These are phyloP conservation scores for Siniperca undulata DNA, from an alignment of 2,797 vertebrate species.

Conservation along the genomic window DNA sequence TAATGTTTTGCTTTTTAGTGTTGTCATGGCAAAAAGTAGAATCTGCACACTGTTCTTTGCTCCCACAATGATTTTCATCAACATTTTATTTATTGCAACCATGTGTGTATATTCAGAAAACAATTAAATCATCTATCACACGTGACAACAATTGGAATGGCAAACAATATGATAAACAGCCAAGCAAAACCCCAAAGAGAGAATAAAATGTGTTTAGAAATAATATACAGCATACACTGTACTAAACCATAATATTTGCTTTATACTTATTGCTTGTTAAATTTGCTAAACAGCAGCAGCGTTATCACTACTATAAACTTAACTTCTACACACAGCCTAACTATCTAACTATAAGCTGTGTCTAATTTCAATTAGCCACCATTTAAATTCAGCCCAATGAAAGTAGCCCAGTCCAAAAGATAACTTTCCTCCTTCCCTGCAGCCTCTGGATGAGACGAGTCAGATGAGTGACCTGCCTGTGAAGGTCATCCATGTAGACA, in stretches of 20 bases:
- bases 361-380: not conserved
- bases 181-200: not conserved
- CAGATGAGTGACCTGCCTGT: conserved; percentile 99
- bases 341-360: not conserved
- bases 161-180: not conserved
- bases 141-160: not conserved
- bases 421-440: conserved; percentile 19
- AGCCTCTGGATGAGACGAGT: conserved; percentile 98
- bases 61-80: not conserved
- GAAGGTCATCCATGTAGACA: conserved; percentile 97
- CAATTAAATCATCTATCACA: not conserved
- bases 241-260: not conserved
- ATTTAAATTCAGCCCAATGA: not conserved
- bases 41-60: not conserved
- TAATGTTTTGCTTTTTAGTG: conserved; percentile 4
- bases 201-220: not conserved
- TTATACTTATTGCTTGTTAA: not conserved
- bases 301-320: not conserved
- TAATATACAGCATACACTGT: not conserved
- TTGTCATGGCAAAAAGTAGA: conserved; percentile 6
- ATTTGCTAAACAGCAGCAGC: not conserved
- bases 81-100: not conserved
- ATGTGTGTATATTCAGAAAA: not conserved
- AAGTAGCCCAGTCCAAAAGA: not conserved
- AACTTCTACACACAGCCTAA: not conserved